A percentile compares a stretch with the other conserved stretches of the same genome.
phyloP scores from a whole-genome alignment of 2,113 vertebrate species.

The Numenius arquata region DNA sequence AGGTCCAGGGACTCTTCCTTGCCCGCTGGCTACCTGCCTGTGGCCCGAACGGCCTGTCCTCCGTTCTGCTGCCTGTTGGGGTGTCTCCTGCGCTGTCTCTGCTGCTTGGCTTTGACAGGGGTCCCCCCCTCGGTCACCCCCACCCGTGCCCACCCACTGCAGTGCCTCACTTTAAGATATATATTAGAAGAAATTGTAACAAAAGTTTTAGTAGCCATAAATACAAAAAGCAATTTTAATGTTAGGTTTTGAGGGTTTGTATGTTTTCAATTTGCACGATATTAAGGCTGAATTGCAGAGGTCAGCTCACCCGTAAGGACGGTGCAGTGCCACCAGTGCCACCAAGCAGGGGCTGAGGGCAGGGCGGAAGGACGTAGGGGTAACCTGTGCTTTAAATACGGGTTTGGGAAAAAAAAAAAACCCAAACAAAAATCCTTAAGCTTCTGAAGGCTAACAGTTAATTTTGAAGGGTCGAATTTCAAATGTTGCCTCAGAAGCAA shows the following conservation, averaged over 20 bases:
- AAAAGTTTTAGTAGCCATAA: not conserved
- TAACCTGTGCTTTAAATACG: accelerated
- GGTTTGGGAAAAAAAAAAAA: not conserved
- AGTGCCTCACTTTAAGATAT: accelerated
- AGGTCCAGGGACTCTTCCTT: not conserved
- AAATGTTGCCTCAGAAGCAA: not conserved
- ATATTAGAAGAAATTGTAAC: not conserved
- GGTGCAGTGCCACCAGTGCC: accelerated
- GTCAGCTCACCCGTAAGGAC: accelerated
- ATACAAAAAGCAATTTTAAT: not conserved
- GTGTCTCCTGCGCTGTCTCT: not conserved
- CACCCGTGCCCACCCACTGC: not conserved
- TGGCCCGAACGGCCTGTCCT: not conserved
- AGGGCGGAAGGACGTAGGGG: not conserved
- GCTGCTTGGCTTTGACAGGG: no score
- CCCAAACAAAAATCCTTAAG: not conserved
- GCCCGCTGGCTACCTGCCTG: not conserved
- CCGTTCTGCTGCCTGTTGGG: accelerated
- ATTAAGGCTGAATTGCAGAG: not conserved
- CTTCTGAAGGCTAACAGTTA: not conserved
- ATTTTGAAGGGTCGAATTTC: not conserved
- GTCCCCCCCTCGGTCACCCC: not conserved
- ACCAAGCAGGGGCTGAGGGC: not conserved
- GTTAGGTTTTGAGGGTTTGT: not conserved
- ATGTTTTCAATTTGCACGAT: not conserved